Evolutionary conservation across 2,888 invertebrate genomes (phyloP).

Genomic region (Acronicta alni): DNA sequence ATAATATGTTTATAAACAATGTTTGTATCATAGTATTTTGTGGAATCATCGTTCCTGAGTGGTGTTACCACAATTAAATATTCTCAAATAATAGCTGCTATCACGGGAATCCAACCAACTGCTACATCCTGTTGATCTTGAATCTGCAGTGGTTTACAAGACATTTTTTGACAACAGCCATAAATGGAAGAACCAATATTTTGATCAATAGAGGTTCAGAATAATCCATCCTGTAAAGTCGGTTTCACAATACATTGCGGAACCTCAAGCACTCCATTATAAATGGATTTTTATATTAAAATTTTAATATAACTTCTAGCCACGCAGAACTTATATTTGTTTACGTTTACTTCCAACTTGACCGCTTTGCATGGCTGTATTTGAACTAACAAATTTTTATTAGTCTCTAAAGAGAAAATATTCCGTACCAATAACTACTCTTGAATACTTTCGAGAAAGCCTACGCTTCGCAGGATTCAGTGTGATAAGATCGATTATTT

Average conservation of each 20-base stretch:
- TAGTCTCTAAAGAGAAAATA: neutral
- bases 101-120: conserved; percentile 15
- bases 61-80: conserved; percentile 24
- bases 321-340: no score
- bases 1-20: conserved; percentile 6
- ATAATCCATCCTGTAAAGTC: conserved; percentile 10
- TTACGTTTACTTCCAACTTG: no score
- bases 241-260: conserved; percentile 6
- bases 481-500: conserved; percentile 42
- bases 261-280: neutral
- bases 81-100: neutral
- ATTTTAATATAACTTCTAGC: no score
- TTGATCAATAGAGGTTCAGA: conserved; percentile 12
- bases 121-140: conserved; percentile 8
- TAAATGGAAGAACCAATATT: conserved; percentile 11
- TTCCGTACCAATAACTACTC: neutral
- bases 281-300: no score
- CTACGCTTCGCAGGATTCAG: conserved; percentile 20
- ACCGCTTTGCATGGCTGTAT: no score
- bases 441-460: conserved; percentile 26
- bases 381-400: no score
- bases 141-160: conserved; percentile 7
- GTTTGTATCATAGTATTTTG: conserved; percentile 11
- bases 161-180: conserved; percentile 1
- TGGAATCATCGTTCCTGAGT: conserved; percentile 3